A percentile compares a stretch with the other conserved stretches of the same genome.
These are phyloP conservation scores for Philotrypesis tridentata DNA, from an alignment of 1,140 invertebrate genomes.

Conservation along the genomic window DNA sequence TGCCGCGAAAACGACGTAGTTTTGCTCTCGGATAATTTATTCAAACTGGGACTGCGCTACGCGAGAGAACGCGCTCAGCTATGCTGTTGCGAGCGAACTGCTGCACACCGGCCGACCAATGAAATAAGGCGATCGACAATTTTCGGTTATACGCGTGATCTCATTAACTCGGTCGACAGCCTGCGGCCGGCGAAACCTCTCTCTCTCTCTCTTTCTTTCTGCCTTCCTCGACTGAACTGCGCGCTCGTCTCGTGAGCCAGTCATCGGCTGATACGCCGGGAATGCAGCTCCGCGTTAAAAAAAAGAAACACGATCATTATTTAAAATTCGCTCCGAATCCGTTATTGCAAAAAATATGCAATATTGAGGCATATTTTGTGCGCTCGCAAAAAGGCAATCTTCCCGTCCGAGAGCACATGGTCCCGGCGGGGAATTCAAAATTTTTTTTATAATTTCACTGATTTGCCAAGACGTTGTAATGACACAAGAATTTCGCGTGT, in stretches of 20 bases:
- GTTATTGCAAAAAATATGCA: conserved; percentile 64
- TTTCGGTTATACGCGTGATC: conserved; percentile 72
- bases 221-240: too few relatives aligned
- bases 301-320: conserved; percentile 63
- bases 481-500: too few relatives aligned
- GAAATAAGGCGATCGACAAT: conserved; percentile 70
- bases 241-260: too few relatives aligned
- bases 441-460: too few relatives aligned
- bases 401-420: too few relatives aligned
- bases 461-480: too few relatives aligned
- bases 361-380: conserved; percentile 66
- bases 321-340: conserved; percentile 66
- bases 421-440: too few relatives aligned
- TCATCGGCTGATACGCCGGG: conserved; percentile 41
- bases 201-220: conserved; percentile 11
- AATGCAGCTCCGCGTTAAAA: conserved; percentile 31
- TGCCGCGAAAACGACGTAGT: neutral
- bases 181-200: conserved; percentile 23
- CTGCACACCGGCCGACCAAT: conserved; percentile 61
- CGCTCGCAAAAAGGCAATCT: too few relatives aligned
- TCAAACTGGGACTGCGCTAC: neutral
- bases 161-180: conserved; percentile 68
- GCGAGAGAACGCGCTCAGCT: too few relatives aligned
- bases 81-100: too few relatives aligned
- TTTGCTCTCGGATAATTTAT: neutral